Evolutionary conservation across 2,888 invertebrate species (phyloP), one percentile per base, ranked within the genome.

Genomic region (Noctua janthe): DNA sequence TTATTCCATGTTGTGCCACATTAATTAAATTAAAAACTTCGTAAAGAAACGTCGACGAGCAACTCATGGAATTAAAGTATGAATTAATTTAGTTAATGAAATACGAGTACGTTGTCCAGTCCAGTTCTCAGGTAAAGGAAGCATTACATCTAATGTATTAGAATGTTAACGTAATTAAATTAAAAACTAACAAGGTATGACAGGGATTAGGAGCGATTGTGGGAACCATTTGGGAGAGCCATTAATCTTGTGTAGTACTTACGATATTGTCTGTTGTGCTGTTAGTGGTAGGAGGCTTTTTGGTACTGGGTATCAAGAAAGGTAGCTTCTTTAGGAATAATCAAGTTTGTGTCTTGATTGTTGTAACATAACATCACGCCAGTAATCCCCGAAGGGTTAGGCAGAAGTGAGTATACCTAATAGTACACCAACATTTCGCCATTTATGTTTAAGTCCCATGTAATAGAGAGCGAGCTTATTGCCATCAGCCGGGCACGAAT

Each of bases 1-100:
- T 47, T 47, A 43, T 29, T 11, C n/a, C 13, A 54, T 10, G 4
- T 64, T 10, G 3, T 20, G 1, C 35, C n/a, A 76, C 59, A 49
- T 76, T 81, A 71, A 56, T 20, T 20, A 20, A 39, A 66, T 35
- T 59, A 71, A 64, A n/a, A 67, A 76, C 56, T 35, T 43, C 20
- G 17, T 54, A 29, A 80, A 59, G 74, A 76, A 74, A 71, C 67
- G 20, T 23, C 20, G 1, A 49, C 74, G 23, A 39, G 23, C 51
- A 64, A 47, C 71, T 86, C 86, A 87, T 75, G 74, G 72, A 70
- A 86, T 78, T 78, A 72, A 69, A 35, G 49, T 76, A 74, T 72
- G 71, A 72, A 72, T 86, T 78, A 86, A 88, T 88, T 81, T 62
- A 81, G 81, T 80, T 66, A 84, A 82, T 87, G 64, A 80, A 67